phyloP scores from a whole-genome alignment of 2,888 invertebrate genomes.

The Eupithecia centaureata region DNA sequence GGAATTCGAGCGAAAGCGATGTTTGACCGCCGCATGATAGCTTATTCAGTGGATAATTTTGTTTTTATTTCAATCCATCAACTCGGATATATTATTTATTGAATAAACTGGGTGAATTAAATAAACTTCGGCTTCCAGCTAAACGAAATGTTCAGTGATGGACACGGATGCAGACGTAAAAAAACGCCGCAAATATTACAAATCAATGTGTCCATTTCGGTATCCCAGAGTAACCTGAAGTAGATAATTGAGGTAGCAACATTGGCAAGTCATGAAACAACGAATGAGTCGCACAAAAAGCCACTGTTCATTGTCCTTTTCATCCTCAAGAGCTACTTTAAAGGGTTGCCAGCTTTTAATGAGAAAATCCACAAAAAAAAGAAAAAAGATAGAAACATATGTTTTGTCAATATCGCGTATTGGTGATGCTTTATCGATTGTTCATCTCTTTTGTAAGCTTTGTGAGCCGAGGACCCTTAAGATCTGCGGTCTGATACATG shows the following conservation, averaged over 20 bases:
- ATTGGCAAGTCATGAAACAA: conserved; percentile 43
- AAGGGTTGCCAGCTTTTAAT: conserved; percentile 71
- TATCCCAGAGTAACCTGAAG: conserved; percentile 22
- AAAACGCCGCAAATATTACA: conserved; percentile 6
- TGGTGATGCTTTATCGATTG: conserved; percentile 37
- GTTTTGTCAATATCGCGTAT: conserved; percentile 38
- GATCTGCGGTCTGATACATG: conserved; percentile 27
- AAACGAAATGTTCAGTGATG: background rate
- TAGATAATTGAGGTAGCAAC: conserved; percentile 32
- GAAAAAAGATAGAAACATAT: conserved; percentile 28
- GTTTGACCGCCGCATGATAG: conserved; percentile 41
- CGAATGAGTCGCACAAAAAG: conserved; percentile 34
- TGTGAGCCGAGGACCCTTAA: conserved; percentile 29
- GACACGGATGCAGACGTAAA: background rate
- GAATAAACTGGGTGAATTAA: conserved; percentile 14
- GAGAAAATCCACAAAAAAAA: conserved; percentile 55
- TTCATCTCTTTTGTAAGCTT: conserved; percentile 32
- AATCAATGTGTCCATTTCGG: conserved; percentile 13
- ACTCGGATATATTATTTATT: conserved; percentile 24
- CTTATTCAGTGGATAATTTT: conserved; percentile 42
- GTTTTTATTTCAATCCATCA: conserved; percentile 34
- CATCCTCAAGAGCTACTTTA: conserved; percentile 40
- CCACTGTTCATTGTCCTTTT: conserved; percentile 39
- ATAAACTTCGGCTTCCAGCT: conserved; percentile 13
- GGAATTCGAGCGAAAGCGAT: conserved; percentile 42